A percentile compares a stretch with the other conserved stretches of the same genome.
Conservation (phyloP, 2,797 vertebrate species). For the Geotrypetes seraphini region DNA sequence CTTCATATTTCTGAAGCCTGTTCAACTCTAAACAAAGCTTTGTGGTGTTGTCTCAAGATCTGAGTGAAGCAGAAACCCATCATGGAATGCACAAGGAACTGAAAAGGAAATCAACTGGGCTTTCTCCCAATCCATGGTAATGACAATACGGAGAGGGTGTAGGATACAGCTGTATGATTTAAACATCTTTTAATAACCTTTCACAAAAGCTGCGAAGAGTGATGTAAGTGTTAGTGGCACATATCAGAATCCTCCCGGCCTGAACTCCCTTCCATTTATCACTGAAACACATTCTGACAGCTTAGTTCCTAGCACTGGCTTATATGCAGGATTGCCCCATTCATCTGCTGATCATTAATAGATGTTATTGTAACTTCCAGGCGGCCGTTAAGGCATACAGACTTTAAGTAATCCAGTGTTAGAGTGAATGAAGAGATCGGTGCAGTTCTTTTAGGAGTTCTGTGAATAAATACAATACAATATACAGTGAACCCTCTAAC, state of each 20-base stretch:
- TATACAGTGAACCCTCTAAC: no score
- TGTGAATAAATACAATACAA: slow-evolving; percentile 20
- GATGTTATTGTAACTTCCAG: no score
- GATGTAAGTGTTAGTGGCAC: slow-evolving; percentile 45
- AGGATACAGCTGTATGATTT: slow-evolving; percentile 37
- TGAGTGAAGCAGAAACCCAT: slow-evolving; percentile 7
- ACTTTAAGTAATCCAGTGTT: background rate
- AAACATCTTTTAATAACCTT: slow-evolving; percentile 61
- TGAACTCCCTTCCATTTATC: slow-evolving; percentile 47
- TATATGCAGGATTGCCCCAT: slow-evolving; percentile 1
- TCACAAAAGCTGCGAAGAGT: slow-evolving; percentile 59
- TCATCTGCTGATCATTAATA: slow-evolving; percentile 15
- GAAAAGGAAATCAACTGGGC: slow-evolving; percentile 9
- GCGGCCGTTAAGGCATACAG: slow-evolving; percentile 12
- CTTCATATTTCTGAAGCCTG: slow-evolving; percentile 19
- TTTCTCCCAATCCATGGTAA: slow-evolving; percentile 10
- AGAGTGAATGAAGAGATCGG: slow-evolving; percentile 5
- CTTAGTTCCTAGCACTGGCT: slow-evolving; percentile 15
- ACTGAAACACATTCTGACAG: slow-evolving; percentile 48
- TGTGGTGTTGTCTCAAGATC: slow-evolving; percentile 15
- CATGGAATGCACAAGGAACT: slow-evolving; percentile 11
- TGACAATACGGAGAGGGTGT: background rate
- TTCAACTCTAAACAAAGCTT: slow-evolving; percentile 24
- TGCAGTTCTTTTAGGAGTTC: slow-evolving; percentile 8
- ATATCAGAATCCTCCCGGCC: slow-evolving; percentile 46